Evolutionary conservation across 1,140 invertebrate genomes (phyloP), one percentile per base, ranked within the genome.

Genomic region (Schmidtea mediterranea): DNA sequence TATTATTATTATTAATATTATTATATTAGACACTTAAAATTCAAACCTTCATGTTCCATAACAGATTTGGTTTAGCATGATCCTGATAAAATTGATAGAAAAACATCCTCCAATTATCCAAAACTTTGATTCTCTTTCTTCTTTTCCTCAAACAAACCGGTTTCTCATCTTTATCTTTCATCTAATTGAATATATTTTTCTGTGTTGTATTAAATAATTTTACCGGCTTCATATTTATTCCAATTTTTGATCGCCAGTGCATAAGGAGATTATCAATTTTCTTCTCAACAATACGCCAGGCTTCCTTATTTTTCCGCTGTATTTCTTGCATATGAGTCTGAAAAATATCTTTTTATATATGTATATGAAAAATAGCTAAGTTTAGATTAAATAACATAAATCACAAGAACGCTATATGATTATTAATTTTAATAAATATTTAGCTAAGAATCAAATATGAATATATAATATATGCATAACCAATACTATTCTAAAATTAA

Each of bases 31-130:
- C n/a, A n/a, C n/a, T n/a, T n/a, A n/a, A n/a, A n/a, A n/a, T n/a
- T n/a, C n/a, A n/a, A n/a, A 79, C 79, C 64, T 86, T 89, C 58
- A 87, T 84, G 69, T 97, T 97, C 90, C 90, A 97, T 56, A 97
- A 90, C 6, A 97, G 71, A 69, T 97, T 90, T 3, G 90, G 82
- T 61, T 87, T 71, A 23, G 81, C 75, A 65, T 97, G 89, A 69
- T 98, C 86, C 61, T 77, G 74, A 59, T 75, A 76, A 66, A 98
- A 98, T 62, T 86, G 79, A 60, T 86, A 86, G 62, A 84, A 90
- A 69, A 97, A 90, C 46, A 87, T 69, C 32, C 60, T 59, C 69
- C 69, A 71, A 70, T 98, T 98, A 8, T 78, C 77, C 56, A 79
- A 78, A 37, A 77, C 76, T 67, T 92, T 92, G 41, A 95, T 76